These are phyloP conservation scores for Cynodonichthys magdalenae DNA, from an alignment of 2,797 vertebrate genomes.

Conservation along the genomic window DNA sequence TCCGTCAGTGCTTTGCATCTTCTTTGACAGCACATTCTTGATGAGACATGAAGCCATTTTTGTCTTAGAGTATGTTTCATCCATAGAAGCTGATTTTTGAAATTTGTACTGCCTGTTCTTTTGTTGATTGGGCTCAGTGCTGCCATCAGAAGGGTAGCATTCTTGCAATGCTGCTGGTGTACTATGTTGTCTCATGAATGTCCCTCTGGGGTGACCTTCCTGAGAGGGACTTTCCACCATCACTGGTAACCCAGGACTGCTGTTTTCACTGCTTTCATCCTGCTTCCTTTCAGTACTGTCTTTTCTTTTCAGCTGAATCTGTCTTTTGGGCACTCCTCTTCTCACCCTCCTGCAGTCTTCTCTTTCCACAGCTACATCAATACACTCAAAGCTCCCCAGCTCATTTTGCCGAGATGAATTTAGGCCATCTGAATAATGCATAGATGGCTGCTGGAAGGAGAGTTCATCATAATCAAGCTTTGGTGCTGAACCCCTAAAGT, in stretches of 20 bases:
- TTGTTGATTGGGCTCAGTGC: constrained; percentile 47
- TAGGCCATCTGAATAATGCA: constrained; percentile 59
- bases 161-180: constrained; percentile 75
- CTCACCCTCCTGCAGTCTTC: constrained; percentile 79
- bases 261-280: constrained; percentile 81
- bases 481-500: constrained; percentile 76
- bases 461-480: constrained; percentile 73
- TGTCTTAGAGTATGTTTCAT: constrained; percentile 81
- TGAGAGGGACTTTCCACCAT: constrained; percentile 58
- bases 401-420: constrained; percentile 77
- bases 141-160: constrained; percentile 38
- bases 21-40: constrained; percentile 90
- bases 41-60: constrained; percentile 89
- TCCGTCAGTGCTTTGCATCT: constrained; percentile 84
- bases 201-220: constrained; percentile 67
- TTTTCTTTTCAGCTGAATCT: constrained; percentile 91
- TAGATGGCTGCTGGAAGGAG: constrained; percentile 56
- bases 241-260: constrained; percentile 61
- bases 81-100: constrained; percentile 87
- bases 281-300: constrained; percentile 78
- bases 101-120: constrained; percentile 74
- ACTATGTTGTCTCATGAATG: constrained; percentile 77
- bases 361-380: constrained; percentile 89
- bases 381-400: constrained; percentile 86
- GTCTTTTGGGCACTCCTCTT: constrained; percentile 93